Base-by-base conservation (phyloP, 2,113 vertebrate genomes). In the Camarhynchus parvulus region DNA sequence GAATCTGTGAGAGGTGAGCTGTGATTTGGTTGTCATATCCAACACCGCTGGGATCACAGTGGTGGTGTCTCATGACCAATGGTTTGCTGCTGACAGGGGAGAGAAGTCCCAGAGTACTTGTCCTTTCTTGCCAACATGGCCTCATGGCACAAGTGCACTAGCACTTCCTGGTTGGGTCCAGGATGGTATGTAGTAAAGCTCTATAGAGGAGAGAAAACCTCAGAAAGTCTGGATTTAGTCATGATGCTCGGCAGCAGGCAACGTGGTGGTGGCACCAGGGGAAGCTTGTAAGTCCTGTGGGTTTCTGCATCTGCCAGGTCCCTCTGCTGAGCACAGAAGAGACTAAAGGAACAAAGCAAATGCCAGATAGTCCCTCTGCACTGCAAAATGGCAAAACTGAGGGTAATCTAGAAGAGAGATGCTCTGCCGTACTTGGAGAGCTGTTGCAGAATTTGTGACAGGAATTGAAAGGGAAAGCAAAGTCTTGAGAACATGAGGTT, bases 31-130 rank as follows among this genome's bases (percentile, higher is more conserved):
- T 87, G 50, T 35, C 10, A 1, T 5, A 6, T 68, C 27, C 24
- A 33, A 0, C 13, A 4, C 39, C 0, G 0, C 14, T 80, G 62
- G 9, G 27, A 24, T 64, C 5, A 1, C 9, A 1, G 37, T 81
- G 20, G 17, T 42, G 31, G 6, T 46, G 25, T 50, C 35, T 80
- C 23, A 22, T 0, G 1, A 24, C 42, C 13, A 39, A 10, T 47
- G 14, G 13, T 31, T 67, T 55, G 39, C 33, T 8, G 2, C 30
- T 46, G 20, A 5, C 52, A 67, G 31, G 13, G 35, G 16, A 24
- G 5, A 35, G 12, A 67, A 31, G 24, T 62, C 37, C 3, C 18
- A 15, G 3, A 28, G 53, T 22, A 62, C 13, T 37, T 2, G 1
- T 46, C 33, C 4, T 31, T 2, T 39, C 39, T 2, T 50, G 6